phyloP scores from a whole-genome alignment of 2,797 vertebrate species.

The Thripadectes ignobilis region DNA sequence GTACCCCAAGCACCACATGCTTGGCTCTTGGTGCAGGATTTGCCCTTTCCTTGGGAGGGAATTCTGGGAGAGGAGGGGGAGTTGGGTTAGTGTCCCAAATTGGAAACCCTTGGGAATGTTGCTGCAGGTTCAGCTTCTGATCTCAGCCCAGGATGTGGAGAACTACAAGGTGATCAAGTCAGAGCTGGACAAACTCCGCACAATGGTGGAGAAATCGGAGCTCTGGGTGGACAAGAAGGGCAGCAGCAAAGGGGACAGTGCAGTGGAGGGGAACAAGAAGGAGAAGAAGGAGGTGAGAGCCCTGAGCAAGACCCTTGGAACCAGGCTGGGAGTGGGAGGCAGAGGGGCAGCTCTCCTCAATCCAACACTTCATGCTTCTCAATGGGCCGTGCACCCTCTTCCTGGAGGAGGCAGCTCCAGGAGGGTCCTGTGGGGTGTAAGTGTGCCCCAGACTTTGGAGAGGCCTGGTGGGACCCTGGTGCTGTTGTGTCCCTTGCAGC shows the following conservation, averaged over 20 bases:
- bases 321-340: fast-evolving
- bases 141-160: slow-evolving; percentile 94
- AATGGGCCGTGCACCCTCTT: fast-evolving
- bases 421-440: neutral
- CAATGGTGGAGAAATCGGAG: slow-evolving; percentile 95
- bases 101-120: neutral
- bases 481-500: slow-evolving; percentile 45
- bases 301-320: neutral
- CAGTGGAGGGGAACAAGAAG: slow-evolving; percentile 84
- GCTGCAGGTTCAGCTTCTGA: slow-evolving; percentile 91
- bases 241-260: slow-evolving; percentile 75
- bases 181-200: slow-evolving; percentile 91
- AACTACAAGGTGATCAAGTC: slow-evolving; percentile 96
- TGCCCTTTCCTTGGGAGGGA: neutral
- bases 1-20: fast-evolving
- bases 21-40: fast-evolving
- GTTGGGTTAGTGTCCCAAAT: neutral
- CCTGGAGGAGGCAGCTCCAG: neutral
- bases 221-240: slow-evolving; percentile 97
- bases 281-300: slow-evolving; percentile 84
- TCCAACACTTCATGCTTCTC: fast-evolving
- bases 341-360: neutral
- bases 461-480: neutral
- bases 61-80: neutral
- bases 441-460: neutral